These are phyloP conservation scores for Calliopum simillimum DNA, from an alignment of 2,888 invertebrate species.

Conservation along the genomic window DNA sequence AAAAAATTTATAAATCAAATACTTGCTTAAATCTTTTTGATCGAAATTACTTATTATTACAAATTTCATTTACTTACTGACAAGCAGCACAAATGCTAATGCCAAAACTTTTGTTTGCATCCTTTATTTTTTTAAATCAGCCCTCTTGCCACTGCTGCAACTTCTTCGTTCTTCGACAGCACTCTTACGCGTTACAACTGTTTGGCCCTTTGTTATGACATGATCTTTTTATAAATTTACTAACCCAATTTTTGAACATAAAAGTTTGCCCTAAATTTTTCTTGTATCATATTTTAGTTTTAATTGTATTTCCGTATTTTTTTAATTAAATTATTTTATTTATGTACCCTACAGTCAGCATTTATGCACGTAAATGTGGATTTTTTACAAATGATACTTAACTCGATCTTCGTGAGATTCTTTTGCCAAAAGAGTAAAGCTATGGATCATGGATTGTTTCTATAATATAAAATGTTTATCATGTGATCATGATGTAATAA, in stretches of 20 bases:
- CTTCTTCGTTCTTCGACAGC: neutral
- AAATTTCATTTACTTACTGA: constrained; percentile 18
- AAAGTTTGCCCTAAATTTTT: no score
- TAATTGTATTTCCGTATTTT: no score
- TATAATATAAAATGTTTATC: no score
- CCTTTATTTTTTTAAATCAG: neutral
- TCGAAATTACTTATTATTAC: neutral
- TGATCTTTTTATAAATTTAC: constrained; percentile 11
- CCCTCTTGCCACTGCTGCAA: neutral
- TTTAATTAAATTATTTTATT: no score
- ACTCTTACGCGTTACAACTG: constrained; percentile 1
- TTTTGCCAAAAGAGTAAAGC: no score
- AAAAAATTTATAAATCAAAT: constrained; percentile 29
- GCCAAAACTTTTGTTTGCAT: constrained; percentile 7
- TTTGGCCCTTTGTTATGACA: neutral
- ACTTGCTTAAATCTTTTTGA: constrained; percentile 7
- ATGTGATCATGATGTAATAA: no score
- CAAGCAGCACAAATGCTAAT: neutral
- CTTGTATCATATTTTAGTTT: no score
- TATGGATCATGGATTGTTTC: no score
- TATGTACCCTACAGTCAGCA: no score
- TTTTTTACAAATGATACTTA: no score
- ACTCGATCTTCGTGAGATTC: no score
- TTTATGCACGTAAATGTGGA: no score
- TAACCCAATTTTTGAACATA: neutral